Evolutionary conservation across 2,113 vertebrate genomes (phyloP).

Genomic region (Mola mola): DNA sequence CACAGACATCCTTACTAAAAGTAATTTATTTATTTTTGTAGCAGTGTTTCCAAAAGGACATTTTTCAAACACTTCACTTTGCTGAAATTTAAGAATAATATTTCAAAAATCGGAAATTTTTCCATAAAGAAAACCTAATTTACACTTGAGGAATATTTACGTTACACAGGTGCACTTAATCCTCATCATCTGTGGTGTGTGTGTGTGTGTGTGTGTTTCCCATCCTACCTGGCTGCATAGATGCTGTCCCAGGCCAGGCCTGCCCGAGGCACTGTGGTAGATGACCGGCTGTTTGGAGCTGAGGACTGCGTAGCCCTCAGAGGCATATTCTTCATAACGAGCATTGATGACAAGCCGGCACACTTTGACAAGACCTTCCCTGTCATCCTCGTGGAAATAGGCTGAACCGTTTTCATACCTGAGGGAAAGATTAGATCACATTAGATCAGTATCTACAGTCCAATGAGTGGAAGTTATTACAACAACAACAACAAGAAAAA

Average conservation of each 20-base stretch:
- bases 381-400: conserved; percentile 95
- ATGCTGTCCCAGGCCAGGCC: conserved; percentile 91
- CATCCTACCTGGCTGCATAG: conserved; percentile 91
- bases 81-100: no score
- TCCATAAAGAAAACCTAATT: no score
- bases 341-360: conserved; percentile 92
- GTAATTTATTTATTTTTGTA: no score
- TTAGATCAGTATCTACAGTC: no score
- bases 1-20: no score
- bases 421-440: conserved; percentile 2
- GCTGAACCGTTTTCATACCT: conserved; percentile 97
- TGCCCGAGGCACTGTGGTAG: conserved; percentile 92
- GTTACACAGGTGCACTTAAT: background rate
- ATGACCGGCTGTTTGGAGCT: conserved; percentile 88
- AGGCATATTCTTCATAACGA: conserved; percentile 90
- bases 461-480: no score
- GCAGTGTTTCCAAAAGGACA: no score
- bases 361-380: conserved; percentile 92
- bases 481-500: no score
- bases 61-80: no score
- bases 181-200: background rate
- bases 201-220: background rate
- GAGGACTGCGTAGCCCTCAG: conserved; percentile 89
- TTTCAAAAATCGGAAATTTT: no score
- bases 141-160: no score